Evolutionary conservation across 2,113 vertebrate genomes (phyloP), one percentile per base, ranked within the genome.

Genomic region (Forbesichthys papilliferus): DNA sequence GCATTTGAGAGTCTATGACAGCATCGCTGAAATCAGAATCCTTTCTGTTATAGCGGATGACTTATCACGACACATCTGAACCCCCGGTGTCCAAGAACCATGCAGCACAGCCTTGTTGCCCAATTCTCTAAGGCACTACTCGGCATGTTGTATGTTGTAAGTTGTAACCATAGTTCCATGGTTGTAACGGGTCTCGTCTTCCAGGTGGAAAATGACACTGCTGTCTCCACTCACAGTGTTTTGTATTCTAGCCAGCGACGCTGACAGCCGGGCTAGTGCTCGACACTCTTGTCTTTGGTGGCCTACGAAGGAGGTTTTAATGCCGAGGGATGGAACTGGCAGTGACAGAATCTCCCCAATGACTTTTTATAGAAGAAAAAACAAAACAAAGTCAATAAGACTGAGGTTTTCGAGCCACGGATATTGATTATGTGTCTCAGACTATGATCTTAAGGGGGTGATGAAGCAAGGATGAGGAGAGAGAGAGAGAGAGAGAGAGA

Each of bases 321-420:
- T 84, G 70, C 70, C 79, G 66, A 33, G 75, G 83, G 83, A 80
- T 62, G 63, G 73, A 85, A 80, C 62, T 65, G 62, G 77, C 74
- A 77, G 80, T 86, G 90, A 91, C 88, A 88, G 68, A 84, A 76
- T 84, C 84, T 91, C 90, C 90, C 90, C 65, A 59, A 48, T 73
- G 88, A 82, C 84, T 92, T 79, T 91, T 91, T 92, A 91, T 88
- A 81, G 79, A 91, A 11, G 56, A 36, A 52, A 52, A 58, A 20
- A 20, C 85, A 89, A 92, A 91, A 89, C 84, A 86, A 90, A 92
- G 88, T 92, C 90, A 91, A 93, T 92, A 90, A 75, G 79, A 83
- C 77, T 58, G 56, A 74, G 79, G 72, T 85, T 56, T 70, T 84
- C 36, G 52, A 78, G 87, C 84, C 70, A 60, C 47, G 33, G 74